Conservation (phyloP, 2,797 vertebrate genomes). For the Tadarida brasiliensis region DNA sequence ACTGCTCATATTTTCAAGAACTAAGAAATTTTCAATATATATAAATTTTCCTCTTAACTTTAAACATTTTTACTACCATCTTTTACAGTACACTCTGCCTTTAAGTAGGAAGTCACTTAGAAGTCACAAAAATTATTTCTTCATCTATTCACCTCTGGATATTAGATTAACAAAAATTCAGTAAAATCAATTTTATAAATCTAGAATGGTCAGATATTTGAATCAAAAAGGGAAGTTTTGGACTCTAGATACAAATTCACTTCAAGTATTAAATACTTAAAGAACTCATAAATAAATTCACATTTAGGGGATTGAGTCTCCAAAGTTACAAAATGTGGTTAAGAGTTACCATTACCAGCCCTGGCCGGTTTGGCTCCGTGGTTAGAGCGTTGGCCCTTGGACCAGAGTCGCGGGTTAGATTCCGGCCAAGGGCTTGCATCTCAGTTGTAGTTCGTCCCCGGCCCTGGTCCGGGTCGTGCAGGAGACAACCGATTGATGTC, state of each 20-base stretch:
- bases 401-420: too few species aligned
- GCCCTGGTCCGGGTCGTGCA: too few species aligned
- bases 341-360: conserved; percentile 24
- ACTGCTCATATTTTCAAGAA: conserved; percentile 54
- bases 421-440: too few species aligned
- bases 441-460: too few species aligned
- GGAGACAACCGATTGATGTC: too few species aligned
- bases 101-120: conserved; percentile 59
- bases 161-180: conserved; percentile 49
- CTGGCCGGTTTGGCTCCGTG: not conserved
- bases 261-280: conserved; percentile 57
- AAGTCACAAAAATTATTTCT: conserved; percentile 42
- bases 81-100: conserved; percentile 3
- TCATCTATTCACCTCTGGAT: conserved; percentile 15
- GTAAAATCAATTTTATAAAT: conserved; percentile 49
- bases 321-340: conserved; percentile 34
- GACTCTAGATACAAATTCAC: conserved; percentile 23
- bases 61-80: conserved; percentile 23
- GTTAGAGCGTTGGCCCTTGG: too few species aligned
- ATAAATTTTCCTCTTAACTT: not conserved
- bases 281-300: conserved; percentile 35
- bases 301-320: not conserved
- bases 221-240: conserved; percentile 50
- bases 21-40: conserved; percentile 14
- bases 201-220: conserved; percentile 48